Evolutionary conservation across 2,113 vertebrate genomes (phyloP).

Genomic region (Neopipo cinnamomea): DNA sequence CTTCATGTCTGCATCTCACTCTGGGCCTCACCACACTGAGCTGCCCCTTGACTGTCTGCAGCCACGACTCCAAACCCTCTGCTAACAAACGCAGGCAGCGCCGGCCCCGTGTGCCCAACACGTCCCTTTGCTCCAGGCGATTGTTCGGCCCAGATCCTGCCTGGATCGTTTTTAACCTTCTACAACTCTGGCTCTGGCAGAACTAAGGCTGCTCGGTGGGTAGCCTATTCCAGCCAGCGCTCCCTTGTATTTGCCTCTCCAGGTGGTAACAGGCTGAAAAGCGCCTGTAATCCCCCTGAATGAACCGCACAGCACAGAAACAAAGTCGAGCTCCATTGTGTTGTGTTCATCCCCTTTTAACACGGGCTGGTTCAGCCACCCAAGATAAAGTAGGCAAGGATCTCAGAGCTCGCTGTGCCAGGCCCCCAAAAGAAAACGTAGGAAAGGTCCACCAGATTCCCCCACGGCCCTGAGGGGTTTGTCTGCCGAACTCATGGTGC

Average conservation of each 20-base stretch:
- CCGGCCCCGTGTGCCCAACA: not conserved
- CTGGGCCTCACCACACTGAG: not conserved
- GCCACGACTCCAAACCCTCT: not conserved
- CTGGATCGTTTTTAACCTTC: not conserved
- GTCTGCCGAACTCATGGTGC: not conserved
- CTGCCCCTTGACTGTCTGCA: not conserved
- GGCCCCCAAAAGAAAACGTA: not conserved
- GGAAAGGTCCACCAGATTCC: not conserved
- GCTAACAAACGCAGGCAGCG: rapidly evolving
- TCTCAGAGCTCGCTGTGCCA: not conserved
- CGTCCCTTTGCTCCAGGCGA: rapidly evolving
- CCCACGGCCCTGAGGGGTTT: not conserved
- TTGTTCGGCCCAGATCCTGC: not conserved
- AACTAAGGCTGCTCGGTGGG: not conserved
- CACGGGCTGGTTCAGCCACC: not conserved
- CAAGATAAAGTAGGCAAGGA: not conserved
- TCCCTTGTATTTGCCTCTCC: constrained; percentile 36
- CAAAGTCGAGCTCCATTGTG: not conserved
- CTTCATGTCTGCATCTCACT: not conserved
- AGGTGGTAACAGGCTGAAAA: constrained; percentile 48
- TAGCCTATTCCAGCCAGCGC: not conserved
- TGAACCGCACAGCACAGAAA: not conserved
- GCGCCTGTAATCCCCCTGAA: constrained; percentile 32
- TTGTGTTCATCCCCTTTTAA: constrained; percentile 13
- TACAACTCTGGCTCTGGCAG: not conserved